These are phyloP conservation scores for Eupeodes luniger DNA, from an alignment of 2,888 invertebrate genomes.

Conservation along the genomic window DNA sequence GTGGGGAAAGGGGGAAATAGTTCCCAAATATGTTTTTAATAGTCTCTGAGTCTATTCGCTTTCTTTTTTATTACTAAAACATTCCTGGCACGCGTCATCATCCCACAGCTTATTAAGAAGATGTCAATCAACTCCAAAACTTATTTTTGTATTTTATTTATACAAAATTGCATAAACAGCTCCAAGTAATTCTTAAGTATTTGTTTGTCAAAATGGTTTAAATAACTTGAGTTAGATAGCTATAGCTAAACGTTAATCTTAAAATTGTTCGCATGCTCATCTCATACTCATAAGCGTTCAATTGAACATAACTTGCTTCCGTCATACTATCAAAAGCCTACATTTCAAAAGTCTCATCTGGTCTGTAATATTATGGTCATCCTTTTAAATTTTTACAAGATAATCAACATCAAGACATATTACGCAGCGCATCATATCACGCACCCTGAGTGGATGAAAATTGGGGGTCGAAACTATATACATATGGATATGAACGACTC, in stretches of 20 bases:
- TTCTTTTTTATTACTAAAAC: too few species aligned
- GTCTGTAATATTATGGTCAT: not conserved
- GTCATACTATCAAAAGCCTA: not conserved
- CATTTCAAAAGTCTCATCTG: not conserved
- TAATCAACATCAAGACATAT: slow-evolving; percentile 25
- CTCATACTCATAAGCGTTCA: not conserved
- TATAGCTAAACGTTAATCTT: not conserved
- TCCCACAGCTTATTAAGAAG: too few species aligned
- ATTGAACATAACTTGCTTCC: slow-evolving; percentile 28
- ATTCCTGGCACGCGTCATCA: too few species aligned
- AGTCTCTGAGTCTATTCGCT: too few species aligned
- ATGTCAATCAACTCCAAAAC: too few species aligned
- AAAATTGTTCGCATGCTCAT: not conserved
- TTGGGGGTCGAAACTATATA: slow-evolving; percentile 54
- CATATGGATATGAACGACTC: slow-evolving; percentile 35
- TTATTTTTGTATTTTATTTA: too few species aligned
- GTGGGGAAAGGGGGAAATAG: too few species aligned
- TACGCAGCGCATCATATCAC: not conserved
- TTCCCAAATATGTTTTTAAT: too few species aligned
- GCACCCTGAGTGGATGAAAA: slow-evolving; percentile 38
- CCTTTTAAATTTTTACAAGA: slow-evolving; percentile 36
- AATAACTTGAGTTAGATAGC: not conserved
- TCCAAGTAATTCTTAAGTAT: too few species aligned
- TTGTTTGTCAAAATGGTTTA: too few species aligned
- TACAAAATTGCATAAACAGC: not conserved